Base-by-base conservation (phyloP, 2,888 invertebrate genomes). In the Rosalia funebris region DNA sequence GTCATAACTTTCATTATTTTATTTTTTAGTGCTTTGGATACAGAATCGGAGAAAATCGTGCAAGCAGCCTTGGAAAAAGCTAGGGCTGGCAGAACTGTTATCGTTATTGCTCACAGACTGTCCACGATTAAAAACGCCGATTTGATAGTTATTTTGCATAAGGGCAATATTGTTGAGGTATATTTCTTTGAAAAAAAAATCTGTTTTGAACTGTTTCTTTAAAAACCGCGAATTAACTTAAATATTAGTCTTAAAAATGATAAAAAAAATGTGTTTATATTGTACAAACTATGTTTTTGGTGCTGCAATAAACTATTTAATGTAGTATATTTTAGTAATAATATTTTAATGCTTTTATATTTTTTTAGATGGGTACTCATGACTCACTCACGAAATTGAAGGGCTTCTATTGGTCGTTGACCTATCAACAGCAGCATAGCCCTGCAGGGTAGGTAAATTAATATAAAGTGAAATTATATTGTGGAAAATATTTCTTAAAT, bases 31-130 rank as follows among this genome's bases (percentile, higher is more conserved):
- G 96, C 97, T 0, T 81, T 97, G 66, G 97, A 97, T 84, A 89
- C 95, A 0, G 93, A 95, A 68, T 96, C 96, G 48, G 98, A 98
- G 81, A 88, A 92, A 72, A 85, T 92, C 19, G 96, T 97, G 0
- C 96, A 96, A 76, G 89, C 88, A 37, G 96, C 98, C 0, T 78
- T 98, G 45, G 96, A 97, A 74, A 86, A 86, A 7, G 95, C 92
- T 0, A 88, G 91, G 3, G 86, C 88, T 72, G 93, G 95, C 1
- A 86, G 96, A 58, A 98, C 98, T 0, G 96, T 96, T 0, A 81
- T 98, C n/a, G 91, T 98, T 0, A 97, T 98, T 69, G 98, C 98
- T 1, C 98, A 98, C 80, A 84, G 98, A 17, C 83, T 98, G 56
- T 95, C 95, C 31, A 98, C 98, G 0, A 88, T 98, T 57, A 88